These are phyloP conservation scores for Dendrolimus kikuchii DNA, from an alignment of 1,140 invertebrate species.

Conservation along the genomic window DNA sequence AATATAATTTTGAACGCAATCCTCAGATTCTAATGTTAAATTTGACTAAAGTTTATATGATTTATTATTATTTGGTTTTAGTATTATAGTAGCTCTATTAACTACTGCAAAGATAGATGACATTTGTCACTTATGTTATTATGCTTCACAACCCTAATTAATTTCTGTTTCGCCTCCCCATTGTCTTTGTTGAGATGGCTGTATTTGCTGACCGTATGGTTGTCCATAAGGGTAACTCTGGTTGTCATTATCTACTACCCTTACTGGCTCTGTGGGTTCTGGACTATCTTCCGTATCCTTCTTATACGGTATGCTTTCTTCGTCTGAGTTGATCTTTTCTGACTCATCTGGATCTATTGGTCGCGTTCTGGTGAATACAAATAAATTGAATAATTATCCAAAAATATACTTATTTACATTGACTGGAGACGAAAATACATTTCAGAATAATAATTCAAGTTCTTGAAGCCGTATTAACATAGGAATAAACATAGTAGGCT, in stretches of 20 bases:
- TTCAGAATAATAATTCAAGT: too few relatives aligned
- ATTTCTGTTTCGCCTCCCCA: constrained; percentile 62
- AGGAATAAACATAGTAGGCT: too few relatives aligned
- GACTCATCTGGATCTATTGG: constrained; percentile 57
- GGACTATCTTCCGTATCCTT: constrained; percentile 59
- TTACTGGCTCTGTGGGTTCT: constrained; percentile 40
- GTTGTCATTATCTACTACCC: constrained; percentile 24
- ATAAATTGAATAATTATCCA: constrained; percentile 1
- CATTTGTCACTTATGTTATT: too few relatives aligned
- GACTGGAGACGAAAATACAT: too few relatives aligned
- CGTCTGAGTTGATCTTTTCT: constrained; percentile 53
- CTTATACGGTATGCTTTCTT: constrained; percentile 63
- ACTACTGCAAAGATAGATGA: too few relatives aligned
- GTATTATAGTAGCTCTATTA: too few relatives aligned
- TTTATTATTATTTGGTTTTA: too few relatives aligned
- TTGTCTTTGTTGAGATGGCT: constrained; percentile 18
- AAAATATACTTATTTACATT: constrained; percentile 1
- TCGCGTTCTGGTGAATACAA: constrained; percentile 32
- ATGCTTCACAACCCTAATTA: constrained; percentile 28
- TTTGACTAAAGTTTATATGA: too few relatives aligned
- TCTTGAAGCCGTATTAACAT: too few relatives aligned
- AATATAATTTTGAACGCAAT: too few relatives aligned
- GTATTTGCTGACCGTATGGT: constrained; percentile 15
- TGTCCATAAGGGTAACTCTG: constrained; percentile 25
- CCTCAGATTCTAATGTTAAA: too few relatives aligned